Percentiles rank a stretch among this genome's conserved stretches.
phyloP scores from a whole-genome alignment of 2,113 vertebrate genomes.

The Cavia porcellus region DNA sequence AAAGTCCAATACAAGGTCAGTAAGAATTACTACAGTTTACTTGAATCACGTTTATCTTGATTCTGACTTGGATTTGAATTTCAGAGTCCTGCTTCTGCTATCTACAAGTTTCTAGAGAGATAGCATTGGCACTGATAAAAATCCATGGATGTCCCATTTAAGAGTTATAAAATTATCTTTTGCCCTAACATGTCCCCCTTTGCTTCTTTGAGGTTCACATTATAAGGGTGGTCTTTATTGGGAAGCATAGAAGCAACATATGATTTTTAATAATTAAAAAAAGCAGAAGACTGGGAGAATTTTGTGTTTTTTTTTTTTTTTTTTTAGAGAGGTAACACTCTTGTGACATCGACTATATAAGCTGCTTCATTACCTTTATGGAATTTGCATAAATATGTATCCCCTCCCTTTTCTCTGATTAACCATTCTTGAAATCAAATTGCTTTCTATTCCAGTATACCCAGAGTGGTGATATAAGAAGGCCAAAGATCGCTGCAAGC shows the following conservation, averaged over 20 bases:
- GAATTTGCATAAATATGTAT: constrained; percentile 87
- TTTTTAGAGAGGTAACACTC: not conserved
- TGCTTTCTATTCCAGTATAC: constrained; percentile 97
- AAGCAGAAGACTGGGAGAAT: not conserved
- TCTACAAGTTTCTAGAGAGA: not conserved
- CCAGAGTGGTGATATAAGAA: constrained; percentile 94
- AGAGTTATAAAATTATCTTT: not conserved
- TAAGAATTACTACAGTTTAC: not conserved
- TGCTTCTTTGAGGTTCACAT: not conserved
- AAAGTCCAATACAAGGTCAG: not conserved
- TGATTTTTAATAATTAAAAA: not conserved
- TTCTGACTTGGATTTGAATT: constrained; percentile 15
- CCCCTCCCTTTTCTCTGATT: constrained; percentile 86
- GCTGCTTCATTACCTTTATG: constrained; percentile 86
- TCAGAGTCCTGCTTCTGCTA: constrained; percentile 33
- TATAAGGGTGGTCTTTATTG: not conserved
- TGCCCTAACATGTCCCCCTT: not conserved
- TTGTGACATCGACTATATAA: constrained; percentile 81
- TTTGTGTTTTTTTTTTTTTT: not conserved
- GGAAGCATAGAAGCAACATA: not conserved
- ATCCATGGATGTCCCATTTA: not conserved
- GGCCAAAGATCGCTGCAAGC: constrained; percentile 93
- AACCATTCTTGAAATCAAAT: constrained; percentile 97
- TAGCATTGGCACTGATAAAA: not conserved
- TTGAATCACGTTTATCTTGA: not conserved